Conservation (phyloP, 2,113 vertebrate genomes). For the Sceloporus tristichus region DNA sequence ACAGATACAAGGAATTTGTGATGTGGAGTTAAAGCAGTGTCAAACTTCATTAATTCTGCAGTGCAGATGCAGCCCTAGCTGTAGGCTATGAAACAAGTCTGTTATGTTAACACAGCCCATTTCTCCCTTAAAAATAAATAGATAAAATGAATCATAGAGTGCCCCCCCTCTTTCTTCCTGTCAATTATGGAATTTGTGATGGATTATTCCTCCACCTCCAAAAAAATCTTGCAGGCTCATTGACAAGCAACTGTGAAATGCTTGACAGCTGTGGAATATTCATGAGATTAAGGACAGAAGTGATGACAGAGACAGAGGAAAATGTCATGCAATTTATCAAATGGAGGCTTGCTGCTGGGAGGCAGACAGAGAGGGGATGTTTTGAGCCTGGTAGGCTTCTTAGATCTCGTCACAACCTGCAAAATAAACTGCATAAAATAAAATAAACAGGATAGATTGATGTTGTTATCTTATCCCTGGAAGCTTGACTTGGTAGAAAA, state of each 20-base stretch:
- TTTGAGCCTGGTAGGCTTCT: neutral
- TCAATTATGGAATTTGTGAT: neutral
- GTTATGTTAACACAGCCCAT: too few species aligned
- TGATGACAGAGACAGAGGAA: neutral
- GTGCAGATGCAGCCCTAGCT: neutral
- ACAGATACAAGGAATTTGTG: too few species aligned
- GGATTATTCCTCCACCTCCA: neutral
- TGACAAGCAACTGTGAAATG: neutral
- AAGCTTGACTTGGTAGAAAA: neutral
- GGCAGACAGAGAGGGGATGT: neutral
- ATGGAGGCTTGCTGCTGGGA: neutral
- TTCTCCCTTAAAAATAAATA: too few species aligned
- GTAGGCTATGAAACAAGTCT: neutral
- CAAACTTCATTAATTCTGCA: neutral
- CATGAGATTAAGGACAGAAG: neutral
- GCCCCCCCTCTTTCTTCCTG: neutral
- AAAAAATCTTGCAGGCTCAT: too few species aligned
- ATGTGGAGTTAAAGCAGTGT: too few species aligned
- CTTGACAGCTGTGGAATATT: neutral
- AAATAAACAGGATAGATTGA: neutral
- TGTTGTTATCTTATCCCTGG: neutral
- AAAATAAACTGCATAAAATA: too few species aligned
- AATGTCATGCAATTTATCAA: neutral
- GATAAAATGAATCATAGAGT: too few species aligned
- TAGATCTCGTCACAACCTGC: neutral